Conservation (phyloP, 2,888 invertebrate genomes). For the Isoperla grammatica region DNA sequence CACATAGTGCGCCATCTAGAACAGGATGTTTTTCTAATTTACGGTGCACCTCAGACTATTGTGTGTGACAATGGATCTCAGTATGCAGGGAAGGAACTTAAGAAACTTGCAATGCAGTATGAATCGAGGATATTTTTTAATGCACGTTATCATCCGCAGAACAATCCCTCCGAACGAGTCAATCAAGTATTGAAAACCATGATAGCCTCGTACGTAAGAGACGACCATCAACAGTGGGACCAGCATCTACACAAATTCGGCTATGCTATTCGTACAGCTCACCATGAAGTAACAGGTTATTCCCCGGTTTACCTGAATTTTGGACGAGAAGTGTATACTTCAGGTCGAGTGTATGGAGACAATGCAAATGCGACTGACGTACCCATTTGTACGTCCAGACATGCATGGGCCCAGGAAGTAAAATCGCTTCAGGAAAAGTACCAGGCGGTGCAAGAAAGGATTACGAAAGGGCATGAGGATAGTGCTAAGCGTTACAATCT, state of each 20-base stretch:
- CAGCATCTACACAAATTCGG: not conserved
- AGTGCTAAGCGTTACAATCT: conserved; percentile 1
- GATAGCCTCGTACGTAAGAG: conserved; percentile 1
- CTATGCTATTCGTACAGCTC: conserved; percentile 5
- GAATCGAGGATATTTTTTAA: not conserved
- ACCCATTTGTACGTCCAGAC: not conserved
- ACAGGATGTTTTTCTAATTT: not conserved
- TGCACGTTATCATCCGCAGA: conserved; percentile 15
- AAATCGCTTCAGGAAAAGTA: not conserved
- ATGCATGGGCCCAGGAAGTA: not conserved
- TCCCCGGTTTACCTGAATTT: conserved; percentile 14
- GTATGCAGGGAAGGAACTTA: not conserved
- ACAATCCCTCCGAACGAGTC: conserved; percentile 15
- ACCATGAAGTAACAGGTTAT: conserved; percentile 10
- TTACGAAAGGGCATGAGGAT: conserved; percentile 1
- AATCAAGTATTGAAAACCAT: conserved; percentile 11
- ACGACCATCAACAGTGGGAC: conserved; percentile 15
- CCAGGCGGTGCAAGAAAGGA: not conserved
- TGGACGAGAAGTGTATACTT: not conserved
- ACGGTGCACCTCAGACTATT: not conserved
- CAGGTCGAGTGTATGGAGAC: not conserved
- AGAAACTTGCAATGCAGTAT: not conserved
- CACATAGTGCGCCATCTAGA: not conserved
- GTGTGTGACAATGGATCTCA: conserved; percentile 4
- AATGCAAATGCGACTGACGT: too few relatives aligned